Evolutionary conservation across 2,888 invertebrate genomes (phyloP), one percentile per base, ranked within the genome.

Genomic region (Byasa hedistus): DNA sequence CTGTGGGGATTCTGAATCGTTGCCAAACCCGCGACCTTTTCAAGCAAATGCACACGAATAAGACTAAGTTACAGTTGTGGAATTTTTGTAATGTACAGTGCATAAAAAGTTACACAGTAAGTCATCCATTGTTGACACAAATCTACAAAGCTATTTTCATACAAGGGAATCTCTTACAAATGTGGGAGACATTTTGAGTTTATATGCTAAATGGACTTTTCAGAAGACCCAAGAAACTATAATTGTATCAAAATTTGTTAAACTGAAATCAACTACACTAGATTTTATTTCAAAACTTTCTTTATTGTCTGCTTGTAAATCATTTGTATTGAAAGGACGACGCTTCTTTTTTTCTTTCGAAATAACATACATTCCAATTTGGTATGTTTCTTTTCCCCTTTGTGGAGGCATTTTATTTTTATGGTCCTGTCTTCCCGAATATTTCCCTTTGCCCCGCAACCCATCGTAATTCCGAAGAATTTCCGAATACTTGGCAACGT

Each of bases 341-440:
- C 39, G 39, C 39, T 39, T 39, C 21, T 55, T 62, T 66, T 69
- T 69, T 39, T 21, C 51, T 22, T 15, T 54, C 15, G 12, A 52
- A 76, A 78, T 78, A 80, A 76, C 75, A 73, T 79, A 77, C 78
- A 82, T 85, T 81, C 79, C 79, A 74, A 76, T 80, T 80, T 75
- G 76, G 77, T 79, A 79, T 85, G 85, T 80, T 79, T 79, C 76
- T 75, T 79, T 65, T 72, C 75, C 77, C 77, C 80, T 80, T 75
- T 79, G 79, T 79, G 75, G 79, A 73, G 73, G 77, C 77, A 76
- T 84, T 87, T 87, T 85, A 84, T 83, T 87, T 87, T 87, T 85
- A 86, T 82, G 76, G 75, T 73, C 72, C 73, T 80, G 79, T 86
- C 81, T 85, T 81, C 75, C 72, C 78, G 76, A 84, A 86, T 84